phyloP scores from a whole-genome alignment of 2,888 invertebrate species.

The Mallateleia sp. region DNA sequence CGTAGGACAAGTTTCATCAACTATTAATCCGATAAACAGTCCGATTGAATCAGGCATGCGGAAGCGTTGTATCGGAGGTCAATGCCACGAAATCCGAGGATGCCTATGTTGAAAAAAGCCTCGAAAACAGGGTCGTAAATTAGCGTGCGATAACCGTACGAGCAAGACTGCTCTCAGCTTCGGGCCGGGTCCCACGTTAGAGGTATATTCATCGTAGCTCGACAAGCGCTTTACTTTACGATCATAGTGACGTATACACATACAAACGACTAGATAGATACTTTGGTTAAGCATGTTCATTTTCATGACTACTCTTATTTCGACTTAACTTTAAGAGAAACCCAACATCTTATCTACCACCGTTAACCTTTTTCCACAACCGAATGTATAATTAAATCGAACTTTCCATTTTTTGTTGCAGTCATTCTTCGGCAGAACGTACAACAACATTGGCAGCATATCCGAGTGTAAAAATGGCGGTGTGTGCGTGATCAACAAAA shows the following conservation, averaged over 20 bases:
- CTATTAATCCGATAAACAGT: constrained; percentile 63
- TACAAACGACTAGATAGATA: constrained; percentile 78
- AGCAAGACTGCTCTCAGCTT: constrained; percentile 81
- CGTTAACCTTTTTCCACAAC: background rate
- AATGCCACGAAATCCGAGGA: constrained; percentile 79
- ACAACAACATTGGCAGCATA: constrained; percentile 96
- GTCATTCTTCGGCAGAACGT: constrained; percentile 98
- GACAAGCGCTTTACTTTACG: constrained; percentile 89
- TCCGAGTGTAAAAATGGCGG: constrained; percentile 98
- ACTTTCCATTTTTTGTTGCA: constrained; percentile 91
- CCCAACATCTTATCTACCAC: constrained; percentile 34
- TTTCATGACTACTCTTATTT: constrained; percentile 82
- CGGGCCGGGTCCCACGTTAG: constrained; percentile 80
- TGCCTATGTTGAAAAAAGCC: constrained; percentile 79
- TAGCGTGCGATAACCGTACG: constrained; percentile 86
- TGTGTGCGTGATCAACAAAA: constrained; percentile 97
- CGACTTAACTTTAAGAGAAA: background rate
- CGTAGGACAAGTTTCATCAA: constrained; percentile 25
- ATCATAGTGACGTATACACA: constrained; percentile 85
- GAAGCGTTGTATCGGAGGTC: constrained; percentile 65
- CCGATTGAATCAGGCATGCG: constrained; percentile 62
- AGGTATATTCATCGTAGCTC: constrained; percentile 88
- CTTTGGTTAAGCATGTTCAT: constrained; percentile 85
- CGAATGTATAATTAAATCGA: background rate
- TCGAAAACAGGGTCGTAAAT: constrained; percentile 87